These are phyloP conservation scores for Eueides isabella DNA, from an alignment of 1,140 invertebrate species.

Conservation along the genomic window DNA sequence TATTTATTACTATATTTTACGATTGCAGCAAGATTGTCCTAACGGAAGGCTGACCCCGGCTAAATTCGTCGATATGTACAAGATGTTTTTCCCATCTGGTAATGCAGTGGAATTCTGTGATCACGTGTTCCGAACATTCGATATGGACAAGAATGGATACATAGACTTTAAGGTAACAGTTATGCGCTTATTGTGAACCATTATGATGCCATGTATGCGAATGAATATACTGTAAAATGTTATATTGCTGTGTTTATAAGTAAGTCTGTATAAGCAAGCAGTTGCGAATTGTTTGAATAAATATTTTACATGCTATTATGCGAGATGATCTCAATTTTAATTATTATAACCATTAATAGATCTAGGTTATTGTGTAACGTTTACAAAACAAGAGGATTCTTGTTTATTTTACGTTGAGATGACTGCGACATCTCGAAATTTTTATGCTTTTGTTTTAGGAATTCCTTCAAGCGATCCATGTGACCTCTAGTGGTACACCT, in stretches of 20 bases:
- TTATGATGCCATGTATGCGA: neutral
- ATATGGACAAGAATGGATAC: slow-evolving; percentile 99
- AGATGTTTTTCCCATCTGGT: slow-evolving; percentile 99
- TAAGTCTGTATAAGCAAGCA: slow-evolving; percentile 26
- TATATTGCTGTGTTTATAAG: slow-evolving; percentile 28
- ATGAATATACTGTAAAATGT: neutral
- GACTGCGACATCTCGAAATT: slow-evolving; percentile 52
- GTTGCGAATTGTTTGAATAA: slow-evolving; percentile 42
- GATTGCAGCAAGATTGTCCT: slow-evolving; percentile 98
- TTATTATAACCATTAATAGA: slow-evolving; percentile 16
- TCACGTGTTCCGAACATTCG: slow-evolving; percentile 99
- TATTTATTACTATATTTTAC: slow-evolving; percentile 20
- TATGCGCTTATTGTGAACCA: slow-evolving; percentile 31
- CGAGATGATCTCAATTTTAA: slow-evolving; percentile 22
- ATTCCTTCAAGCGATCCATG: slow-evolving; percentile 98
- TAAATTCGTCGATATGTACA: slow-evolving; percentile 99
- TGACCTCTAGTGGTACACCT: slow-evolving; percentile 97
- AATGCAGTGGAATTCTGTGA: slow-evolving; percentile 99
- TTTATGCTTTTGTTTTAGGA: slow-evolving; percentile 87
- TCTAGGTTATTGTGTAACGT: slow-evolving; percentile 6
- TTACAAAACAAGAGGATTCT: slow-evolving; percentile 43
- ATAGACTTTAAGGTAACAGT: slow-evolving; percentile 88
- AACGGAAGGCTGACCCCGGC: slow-evolving; percentile 97
- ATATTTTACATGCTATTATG: slow-evolving; percentile 30
- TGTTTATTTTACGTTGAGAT: slow-evolving; percentile 38